Base-by-base conservation (phyloP, 1,140 invertebrate genomes). In the Hylyphantes graminicola region DNA sequence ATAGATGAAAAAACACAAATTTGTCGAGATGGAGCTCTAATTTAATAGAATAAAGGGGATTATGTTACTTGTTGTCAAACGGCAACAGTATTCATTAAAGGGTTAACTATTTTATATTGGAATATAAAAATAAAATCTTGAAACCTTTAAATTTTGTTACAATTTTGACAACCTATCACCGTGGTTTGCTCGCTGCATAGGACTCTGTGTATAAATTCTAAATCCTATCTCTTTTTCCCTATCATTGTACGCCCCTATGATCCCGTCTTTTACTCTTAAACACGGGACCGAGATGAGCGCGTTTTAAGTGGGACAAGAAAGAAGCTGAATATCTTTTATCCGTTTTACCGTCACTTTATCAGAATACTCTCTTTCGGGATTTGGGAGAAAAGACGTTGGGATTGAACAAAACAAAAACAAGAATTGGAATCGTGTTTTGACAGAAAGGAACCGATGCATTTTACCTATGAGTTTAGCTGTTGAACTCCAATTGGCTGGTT, bases 271-370 rank as follows among this genome's bases (percentile, higher is more conserved):
- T 35, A 35, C 35, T 19, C 72, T 53, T 70, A 70, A 70, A 70
- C 50, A 70, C 72, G 57, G 17, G 72, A 35, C 70, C 21, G n/a
- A 13, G 59, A 53, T 76, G 59, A 64, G 19, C 59, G 74, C 57
- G 50, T 76, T 64, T 64, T 76, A 53, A 76, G 74, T 64, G 59
- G 35, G 73, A 57, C 19, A 12, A 74, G 15, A 64, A 76, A 76
- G 53, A 17, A 7, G 59, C 21, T 15, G 64, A 78, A 78, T 78
- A 78, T 54, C 63, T 78, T 35, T 78, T 78, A 78, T 78, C 76
- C 76, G 51, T 67, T 67, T 65, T 65, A 55, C 57, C 19, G 35
- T 67, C 53, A 21, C 64, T 78, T 78, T 78, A 78, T 67, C 74
- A 17, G 74, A 63, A 74, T n/a, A n/a, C 12, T 72, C 50, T 72